phyloP scores from a whole-genome alignment of 2,888 invertebrate genomes.

The Oeneis ivallda region DNA sequence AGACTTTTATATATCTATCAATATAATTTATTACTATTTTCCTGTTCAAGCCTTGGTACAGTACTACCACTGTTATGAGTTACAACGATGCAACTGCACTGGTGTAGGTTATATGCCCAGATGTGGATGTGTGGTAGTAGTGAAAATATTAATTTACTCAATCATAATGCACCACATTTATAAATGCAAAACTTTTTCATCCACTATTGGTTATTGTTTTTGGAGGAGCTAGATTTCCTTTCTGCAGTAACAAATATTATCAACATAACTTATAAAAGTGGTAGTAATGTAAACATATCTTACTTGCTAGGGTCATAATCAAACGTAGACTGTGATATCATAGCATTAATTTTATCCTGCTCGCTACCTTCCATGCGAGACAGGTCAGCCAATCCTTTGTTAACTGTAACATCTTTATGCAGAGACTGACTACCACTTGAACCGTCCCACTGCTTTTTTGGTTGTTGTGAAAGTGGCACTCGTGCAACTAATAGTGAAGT shows the following conservation, averaged over 20 bases:
- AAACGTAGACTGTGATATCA: slow-evolving; percentile 98
- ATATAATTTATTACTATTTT: neutral
- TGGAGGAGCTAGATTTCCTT: too few relatives aligned
- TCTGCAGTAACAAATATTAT: too few relatives aligned
- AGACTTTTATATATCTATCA: neutral
- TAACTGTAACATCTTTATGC: slow-evolving; percentile 76
- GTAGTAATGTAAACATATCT: slow-evolving; percentile 54
- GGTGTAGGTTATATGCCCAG: too few relatives aligned
- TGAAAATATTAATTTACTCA: too few relatives aligned
- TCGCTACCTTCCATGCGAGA: slow-evolving; percentile 95
- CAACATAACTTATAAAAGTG: too few relatives aligned
- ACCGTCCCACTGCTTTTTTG: slow-evolving; percentile 89
- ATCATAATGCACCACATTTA: too few relatives aligned
- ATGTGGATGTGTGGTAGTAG: too few relatives aligned
- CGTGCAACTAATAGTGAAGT: slow-evolving; percentile 97
- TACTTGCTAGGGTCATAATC: slow-evolving; percentile 99
- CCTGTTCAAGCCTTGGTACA: slow-evolving; percentile 17
- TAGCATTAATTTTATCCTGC: slow-evolving; percentile 98
- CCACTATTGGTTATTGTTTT: too few relatives aligned
- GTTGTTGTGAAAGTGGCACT: slow-evolving; percentile 91
- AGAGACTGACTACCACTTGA: slow-evolving; percentile 69
- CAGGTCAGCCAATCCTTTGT: slow-evolving; percentile 89
- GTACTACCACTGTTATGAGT: neutral
- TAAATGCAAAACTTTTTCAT: too few relatives aligned
- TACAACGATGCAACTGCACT: too few relatives aligned